Conservation (phyloP, 1,140 invertebrate genomes). For the Drosophila oshimai region DNA sequence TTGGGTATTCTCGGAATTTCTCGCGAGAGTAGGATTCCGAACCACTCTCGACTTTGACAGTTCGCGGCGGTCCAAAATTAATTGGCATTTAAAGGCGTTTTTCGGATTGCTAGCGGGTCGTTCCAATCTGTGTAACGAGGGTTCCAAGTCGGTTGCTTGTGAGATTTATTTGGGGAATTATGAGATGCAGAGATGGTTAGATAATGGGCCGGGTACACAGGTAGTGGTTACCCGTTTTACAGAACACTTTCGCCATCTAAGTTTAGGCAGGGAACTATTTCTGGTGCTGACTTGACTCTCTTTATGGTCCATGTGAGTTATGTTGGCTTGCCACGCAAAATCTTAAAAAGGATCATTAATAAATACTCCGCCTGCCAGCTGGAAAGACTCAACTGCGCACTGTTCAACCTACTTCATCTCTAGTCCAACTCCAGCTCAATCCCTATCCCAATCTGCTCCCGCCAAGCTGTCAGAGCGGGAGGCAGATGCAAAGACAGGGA, state of each 20-base stretch:
- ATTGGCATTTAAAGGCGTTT: slow-evolving; percentile 72
- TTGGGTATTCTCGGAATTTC: slow-evolving; percentile 60
- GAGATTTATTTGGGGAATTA: slow-evolving; percentile 11
- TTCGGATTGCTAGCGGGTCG: slow-evolving; percentile 27
- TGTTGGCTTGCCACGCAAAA: slow-evolving; percentile 52
- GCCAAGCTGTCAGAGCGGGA: slow-evolving; percentile 12
- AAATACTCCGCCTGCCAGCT: slow-evolving; percentile 56
- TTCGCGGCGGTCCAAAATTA: slow-evolving; percentile 60
- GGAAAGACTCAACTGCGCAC: slow-evolving; percentile 15
- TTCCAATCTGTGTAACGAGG: slow-evolving; percentile 36
- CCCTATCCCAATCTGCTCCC: neutral
- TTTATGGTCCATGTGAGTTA: slow-evolving; percentile 61
- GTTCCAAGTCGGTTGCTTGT: neutral
- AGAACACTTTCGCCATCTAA: slow-evolving; percentile 9
- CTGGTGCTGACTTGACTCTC: slow-evolving; percentile 3
- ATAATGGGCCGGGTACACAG: neutral
- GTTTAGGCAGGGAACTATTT: neutral
- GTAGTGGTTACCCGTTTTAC: neutral
- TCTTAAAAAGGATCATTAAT: slow-evolving; percentile 73
- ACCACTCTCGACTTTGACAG: slow-evolving; percentile 46
- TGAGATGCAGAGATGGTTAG: slow-evolving; percentile 3
- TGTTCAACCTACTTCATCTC: slow-evolving; percentile 7
- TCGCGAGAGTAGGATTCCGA: slow-evolving; percentile 5
- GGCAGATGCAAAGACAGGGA: slow-evolving; percentile 12
- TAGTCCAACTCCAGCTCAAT: neutral